Base-by-base conservation (phyloP, 1,140 invertebrate species). In the Drosophila oshimai region DNA sequence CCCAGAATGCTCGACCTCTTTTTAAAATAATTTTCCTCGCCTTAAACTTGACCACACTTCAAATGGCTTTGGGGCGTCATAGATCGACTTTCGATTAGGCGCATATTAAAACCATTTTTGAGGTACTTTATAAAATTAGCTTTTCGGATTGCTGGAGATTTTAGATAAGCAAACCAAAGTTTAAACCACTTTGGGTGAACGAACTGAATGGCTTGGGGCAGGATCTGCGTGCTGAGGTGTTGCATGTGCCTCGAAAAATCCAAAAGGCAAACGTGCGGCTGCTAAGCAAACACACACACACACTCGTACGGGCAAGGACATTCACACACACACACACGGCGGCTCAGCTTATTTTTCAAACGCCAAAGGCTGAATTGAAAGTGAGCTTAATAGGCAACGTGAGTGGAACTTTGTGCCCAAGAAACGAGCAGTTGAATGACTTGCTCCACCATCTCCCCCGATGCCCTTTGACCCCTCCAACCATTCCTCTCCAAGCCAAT, bases 331-430 rank as follows among this genome's bases (percentile, higher is more conserved):
- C 20, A 41, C 45, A 42, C 42, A 31, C 26, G 50, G 67, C 36
- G 51, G 62, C 41, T 62, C 65, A 74, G 79, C 79, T 84, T 84
- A 83, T 83, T 83, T 78, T 67, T 74, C 61, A 60, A 54, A 39
- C 60, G 74, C 70, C 74, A 45, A 45, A 72, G 60, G 65, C 75
- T 60, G 71, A 86, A 60, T 86, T 71, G 39, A 79, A 75, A 75
- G 53, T 50, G 53, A 72, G 54, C 74, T 51, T 57, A 70, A 77
- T 45, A 58, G 45, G 54, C 45, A 54, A 71, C 67, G 68, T 72
- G 65, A 37, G 49, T 39, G 31, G 57, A 50, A 53, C 55, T 41
- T 15, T 46, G 34, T 15, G 51, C 2, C 49, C 20, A 13, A 28
- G 39, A n/a, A 50, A 72, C 17, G 47, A 67, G 45, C 37, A 17